Conservation (phyloP, 2,113 vertebrate genomes). For the Zosterops lateralis region DNA sequence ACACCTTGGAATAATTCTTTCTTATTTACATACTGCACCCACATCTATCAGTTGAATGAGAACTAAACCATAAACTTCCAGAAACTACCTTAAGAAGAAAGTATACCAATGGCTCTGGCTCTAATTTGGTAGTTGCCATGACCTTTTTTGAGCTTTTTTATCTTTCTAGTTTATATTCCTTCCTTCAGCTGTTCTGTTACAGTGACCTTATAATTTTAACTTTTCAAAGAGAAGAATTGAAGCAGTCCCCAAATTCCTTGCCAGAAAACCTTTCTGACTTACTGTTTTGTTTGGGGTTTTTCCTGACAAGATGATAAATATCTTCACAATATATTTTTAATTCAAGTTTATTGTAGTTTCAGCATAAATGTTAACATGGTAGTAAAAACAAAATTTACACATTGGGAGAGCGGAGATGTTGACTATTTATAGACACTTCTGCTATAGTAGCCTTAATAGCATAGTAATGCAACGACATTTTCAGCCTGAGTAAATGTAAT, state of each 20-base stretch:
- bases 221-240: background rate
- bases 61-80: background rate
- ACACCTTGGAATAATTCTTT: background rate
- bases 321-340: background rate
- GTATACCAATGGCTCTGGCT: background rate
- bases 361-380: background rate
- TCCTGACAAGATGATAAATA: background rate
- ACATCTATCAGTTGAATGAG: background rate
- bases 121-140: background rate
- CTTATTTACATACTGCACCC: background rate
- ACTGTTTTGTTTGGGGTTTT: background rate
- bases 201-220: background rate
- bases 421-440: background rate
- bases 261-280: background rate
- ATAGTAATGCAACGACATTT: background rate
- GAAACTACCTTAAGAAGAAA: background rate
- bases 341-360: background rate
- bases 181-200: background rate
- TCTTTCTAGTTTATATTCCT: background rate
- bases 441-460: background rate
- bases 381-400: background rate
- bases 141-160: background rate
- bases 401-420: background rate
- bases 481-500: background rate
- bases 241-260: background rate